phyloP scores from a whole-genome alignment of 2,797 vertebrate genomes.

The Morelia viridis region DNA sequence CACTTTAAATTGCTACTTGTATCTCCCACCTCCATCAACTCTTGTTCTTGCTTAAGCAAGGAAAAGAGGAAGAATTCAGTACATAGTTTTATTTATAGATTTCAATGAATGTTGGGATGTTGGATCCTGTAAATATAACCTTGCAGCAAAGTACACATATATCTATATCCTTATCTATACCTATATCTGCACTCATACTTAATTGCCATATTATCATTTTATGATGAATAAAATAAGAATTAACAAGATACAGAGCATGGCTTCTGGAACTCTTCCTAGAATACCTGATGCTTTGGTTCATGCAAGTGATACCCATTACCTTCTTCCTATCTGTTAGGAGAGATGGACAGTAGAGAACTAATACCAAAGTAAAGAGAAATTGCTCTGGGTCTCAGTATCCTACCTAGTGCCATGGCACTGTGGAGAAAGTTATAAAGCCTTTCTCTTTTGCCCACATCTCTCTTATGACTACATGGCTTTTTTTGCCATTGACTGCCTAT shows the following conservation, averaged over 20 bases:
- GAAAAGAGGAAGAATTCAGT: slow-evolving; percentile 12
- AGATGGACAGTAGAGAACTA: too few species aligned
- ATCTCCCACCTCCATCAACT: background rate
- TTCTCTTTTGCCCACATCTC: too few species aligned
- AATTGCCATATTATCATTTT: background rate
- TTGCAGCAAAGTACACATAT: slow-evolving; percentile 1
- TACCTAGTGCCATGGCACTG: too few species aligned
- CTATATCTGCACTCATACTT: background rate
- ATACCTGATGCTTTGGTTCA: too few species aligned
- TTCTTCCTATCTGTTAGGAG: too few species aligned
- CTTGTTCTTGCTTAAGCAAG: background rate
- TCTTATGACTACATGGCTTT: too few species aligned
- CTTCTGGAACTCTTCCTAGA: background rate
- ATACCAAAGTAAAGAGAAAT: too few species aligned
- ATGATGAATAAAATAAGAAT: background rate
- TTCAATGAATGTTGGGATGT: slow-evolving; percentile 15
- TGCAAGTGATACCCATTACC: too few species aligned
- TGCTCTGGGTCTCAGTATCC: too few species aligned
- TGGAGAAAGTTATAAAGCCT: too few species aligned
- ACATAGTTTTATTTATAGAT: slow-evolving; percentile 30
- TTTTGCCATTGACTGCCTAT: too few species aligned
- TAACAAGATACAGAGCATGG: background rate
- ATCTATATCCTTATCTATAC: background rate
- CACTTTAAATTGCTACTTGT: slow-evolving; percentile 34
- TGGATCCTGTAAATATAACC: slow-evolving; percentile 29